Percentiles rank a stretch among this genome's conserved stretches.
phyloP scores from a whole-genome alignment of 92 coral and sea anemone genomes.

The Virgularia gustaviana region DNA sequence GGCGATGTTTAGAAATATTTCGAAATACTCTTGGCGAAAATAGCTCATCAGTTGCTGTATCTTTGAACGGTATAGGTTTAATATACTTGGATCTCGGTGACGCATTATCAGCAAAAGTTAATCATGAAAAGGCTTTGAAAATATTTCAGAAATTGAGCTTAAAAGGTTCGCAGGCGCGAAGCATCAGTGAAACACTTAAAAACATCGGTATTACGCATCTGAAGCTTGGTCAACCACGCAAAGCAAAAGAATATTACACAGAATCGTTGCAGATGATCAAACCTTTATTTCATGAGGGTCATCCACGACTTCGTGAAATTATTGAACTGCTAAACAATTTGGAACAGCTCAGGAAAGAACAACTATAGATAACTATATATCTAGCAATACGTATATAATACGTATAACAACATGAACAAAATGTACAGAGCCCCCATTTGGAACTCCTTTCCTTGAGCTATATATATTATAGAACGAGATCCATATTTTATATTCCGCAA shows the following conservation, averaged over 20 bases:
- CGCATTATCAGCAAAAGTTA: constrained; percentile 45
- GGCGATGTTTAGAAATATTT: constrained; percentile 56
- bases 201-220: background rate
- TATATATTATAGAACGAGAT: too few species aligned
- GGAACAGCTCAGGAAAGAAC: background rate
- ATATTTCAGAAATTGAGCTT: constrained; percentile 36
- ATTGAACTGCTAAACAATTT: constrained; percentile 1
- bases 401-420: too few species aligned
- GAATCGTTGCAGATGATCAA: constrained; percentile 5
- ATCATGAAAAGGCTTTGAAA: constrained; percentile 51
- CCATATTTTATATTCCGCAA: too few species aligned
- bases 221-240: background rate
- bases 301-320: constrained; percentile 22
- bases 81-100: constrained; percentile 63
- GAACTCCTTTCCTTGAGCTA: too few species aligned
- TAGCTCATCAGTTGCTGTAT: constrained; percentile 60
- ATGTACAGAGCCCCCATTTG: too few species aligned
- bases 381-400: too few species aligned
- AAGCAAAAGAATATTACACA: constrained; percentile 22
- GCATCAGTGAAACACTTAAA: constrained; percentile 21
- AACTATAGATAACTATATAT: too few species aligned
- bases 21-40: constrained; percentile 54
- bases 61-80: constrained; percentile 73
- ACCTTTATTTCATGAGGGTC: background rate
- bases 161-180: constrained; percentile 12